Evolutionary conservation across 2,888 invertebrate genomes (phyloP).

Genomic region (Rutpela maculata): DNA sequence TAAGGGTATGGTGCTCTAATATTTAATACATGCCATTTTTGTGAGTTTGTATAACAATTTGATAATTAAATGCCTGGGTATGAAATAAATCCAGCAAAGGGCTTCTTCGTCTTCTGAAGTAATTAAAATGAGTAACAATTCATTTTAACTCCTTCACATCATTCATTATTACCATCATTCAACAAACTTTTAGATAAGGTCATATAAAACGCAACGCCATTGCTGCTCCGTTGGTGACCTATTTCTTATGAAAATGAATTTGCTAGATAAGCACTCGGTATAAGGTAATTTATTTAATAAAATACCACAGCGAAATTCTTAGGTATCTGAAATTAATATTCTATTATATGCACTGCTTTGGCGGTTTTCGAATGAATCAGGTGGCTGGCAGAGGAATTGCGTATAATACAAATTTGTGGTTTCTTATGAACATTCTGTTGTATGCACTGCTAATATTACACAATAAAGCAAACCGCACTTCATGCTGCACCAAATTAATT

Average conservation of each 20-base stretch:
- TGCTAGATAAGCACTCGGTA: not conserved
- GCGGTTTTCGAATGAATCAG: constrained; percentile 31
- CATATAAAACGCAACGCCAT: not conserved
- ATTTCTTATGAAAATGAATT: not conserved
- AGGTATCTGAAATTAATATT: constrained; percentile 17
- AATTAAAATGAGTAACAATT: too few species aligned
- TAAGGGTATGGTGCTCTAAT: too few species aligned
- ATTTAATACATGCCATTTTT: too few species aligned
- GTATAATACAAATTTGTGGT: constrained; percentile 38
- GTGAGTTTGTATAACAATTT: too few species aligned
- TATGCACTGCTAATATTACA: constrained; percentile 36
- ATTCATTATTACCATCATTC: too few species aligned
- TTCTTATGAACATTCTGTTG: constrained; percentile 35
- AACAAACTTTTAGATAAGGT: too few species aligned
- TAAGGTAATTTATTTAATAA: not conserved
- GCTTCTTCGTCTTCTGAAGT: too few species aligned
- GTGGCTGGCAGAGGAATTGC: constrained; percentile 10
- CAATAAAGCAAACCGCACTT: constrained; percentile 33
- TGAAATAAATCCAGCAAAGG: too few species aligned
- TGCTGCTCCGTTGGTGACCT: not conserved
- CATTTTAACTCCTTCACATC: too few species aligned
- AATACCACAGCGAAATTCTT: constrained; percentile 9
- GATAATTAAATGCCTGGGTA: too few species aligned
- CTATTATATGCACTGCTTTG: constrained; percentile 15
- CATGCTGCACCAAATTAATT: constrained; percentile 26